Evolutionary conservation across 2,113 vertebrate species (phyloP).

Genomic region (Orycteropus afer): DNA sequence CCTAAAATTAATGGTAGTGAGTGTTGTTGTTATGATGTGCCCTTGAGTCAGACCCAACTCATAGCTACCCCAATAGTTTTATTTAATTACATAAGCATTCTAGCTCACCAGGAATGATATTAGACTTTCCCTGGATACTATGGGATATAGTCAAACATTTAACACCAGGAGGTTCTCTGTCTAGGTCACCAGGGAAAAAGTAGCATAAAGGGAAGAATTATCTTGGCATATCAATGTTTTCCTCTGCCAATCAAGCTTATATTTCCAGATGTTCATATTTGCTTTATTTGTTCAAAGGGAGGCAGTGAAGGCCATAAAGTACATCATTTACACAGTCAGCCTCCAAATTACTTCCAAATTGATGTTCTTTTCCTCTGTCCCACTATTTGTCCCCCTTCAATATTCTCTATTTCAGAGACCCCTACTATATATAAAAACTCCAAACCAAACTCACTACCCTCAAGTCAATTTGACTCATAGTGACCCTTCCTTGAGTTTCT

Average conservation of each 20-base stretch:
- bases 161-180: slow-evolving; percentile 27
- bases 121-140: neutral
- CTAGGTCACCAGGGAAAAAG: slow-evolving; percentile 68
- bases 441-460: too few relatives aligned
- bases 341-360: slow-evolving; percentile 70
- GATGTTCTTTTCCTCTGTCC: neutral
- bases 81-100: slow-evolving; percentile 10
- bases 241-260: slow-evolving; percentile 70
- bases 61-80: neutral
- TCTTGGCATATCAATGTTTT: slow-evolving; percentile 36
- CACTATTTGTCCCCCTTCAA: slow-evolving; percentile 73
- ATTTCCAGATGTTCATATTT: slow-evolving; percentile 62
- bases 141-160: slow-evolving; percentile 65
- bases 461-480: too few relatives aligned
- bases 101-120: neutral
- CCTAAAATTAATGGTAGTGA: too few relatives aligned
- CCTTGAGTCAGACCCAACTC: too few relatives aligned
- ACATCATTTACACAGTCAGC: slow-evolving; percentile 73
- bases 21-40: too few relatives aligned
- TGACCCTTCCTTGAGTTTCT: too few relatives aligned
- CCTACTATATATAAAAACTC: too few relatives aligned
- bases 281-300: slow-evolving; percentile 75
- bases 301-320: slow-evolving; percentile 76
- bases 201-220: slow-evolving; percentile 28
- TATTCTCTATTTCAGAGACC: slow-evolving; percentile 78